These are phyloP conservation scores for Steinernema carpocapsae DNA, from an alignment of 2,888 invertebrate genomes.

Conservation along the genomic window DNA sequence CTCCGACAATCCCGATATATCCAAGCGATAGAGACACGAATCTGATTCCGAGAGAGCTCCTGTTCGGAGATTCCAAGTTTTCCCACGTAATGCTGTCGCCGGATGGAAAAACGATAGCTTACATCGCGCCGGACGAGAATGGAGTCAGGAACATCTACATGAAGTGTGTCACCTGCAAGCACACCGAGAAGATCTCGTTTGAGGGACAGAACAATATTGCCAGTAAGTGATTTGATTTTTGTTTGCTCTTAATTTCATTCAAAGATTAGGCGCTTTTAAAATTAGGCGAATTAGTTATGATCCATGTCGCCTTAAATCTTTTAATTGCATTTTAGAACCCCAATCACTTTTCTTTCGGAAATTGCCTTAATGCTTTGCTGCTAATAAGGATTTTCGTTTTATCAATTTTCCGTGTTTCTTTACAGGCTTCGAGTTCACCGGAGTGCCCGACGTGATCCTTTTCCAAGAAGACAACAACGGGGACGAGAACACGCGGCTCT, in stretches of 20 bases:
- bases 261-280: slow-evolving; percentile 14
- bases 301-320: too few relatives aligned
- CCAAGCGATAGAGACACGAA: neutral
- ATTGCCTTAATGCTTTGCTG: too few relatives aligned
- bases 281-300: slow-evolving; percentile 1
- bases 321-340: too few relatives aligned
- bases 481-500: slow-evolving; percentile 66
- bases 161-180: slow-evolving; percentile 62
- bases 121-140: slow-evolving; percentile 65
- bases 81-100: slow-evolving; percentile 62
- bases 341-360: too few relatives aligned
- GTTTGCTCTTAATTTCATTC: neutral
- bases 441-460: slow-evolving; percentile 62
- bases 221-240: slow-evolving; percentile 44
- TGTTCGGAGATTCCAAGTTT: slow-evolving; percentile 66
- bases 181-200: slow-evolving; percentile 63
- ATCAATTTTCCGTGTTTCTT: slow-evolving; percentile 5
- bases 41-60: slow-evolving; percentile 56
- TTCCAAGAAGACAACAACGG: slow-evolving; percentile 66
- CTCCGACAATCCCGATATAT: neutral
- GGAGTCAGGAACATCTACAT: slow-evolving; percentile 63
- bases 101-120: slow-evolving; percentile 62
- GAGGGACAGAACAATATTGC: slow-evolving; percentile 60
- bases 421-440: slow-evolving; percentile 66
- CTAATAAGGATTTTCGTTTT: too few relatives aligned